Conservation (phyloP, 2,888 invertebrate genomes). For the Scaptomyza caliginosa region DNA sequence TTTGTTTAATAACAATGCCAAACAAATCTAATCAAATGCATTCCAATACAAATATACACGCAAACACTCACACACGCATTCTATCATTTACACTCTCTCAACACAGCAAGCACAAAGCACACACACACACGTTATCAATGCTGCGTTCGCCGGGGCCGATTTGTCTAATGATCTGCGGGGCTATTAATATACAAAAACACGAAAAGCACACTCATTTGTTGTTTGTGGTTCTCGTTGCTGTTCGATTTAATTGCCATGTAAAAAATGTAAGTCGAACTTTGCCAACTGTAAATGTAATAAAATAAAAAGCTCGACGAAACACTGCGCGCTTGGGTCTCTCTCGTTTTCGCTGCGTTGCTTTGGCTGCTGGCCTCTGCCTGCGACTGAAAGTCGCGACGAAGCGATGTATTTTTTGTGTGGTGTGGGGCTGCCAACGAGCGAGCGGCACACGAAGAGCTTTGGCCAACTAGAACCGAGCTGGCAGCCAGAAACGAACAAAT, state of each 20-base stretch:
- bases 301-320: conserved; percentile 28
- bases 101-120: neutral
- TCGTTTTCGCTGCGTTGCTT: conserved; percentile 46
- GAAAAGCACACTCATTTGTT: conserved; percentile 27
- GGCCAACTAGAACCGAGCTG: conserved; percentile 75
- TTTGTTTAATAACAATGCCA: conserved; percentile 57
- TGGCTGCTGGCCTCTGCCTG: conserved; percentile 68
- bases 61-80: conserved; percentile 18
- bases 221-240: conserved; percentile 17
- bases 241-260: conserved; percentile 55
- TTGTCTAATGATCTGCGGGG: conserved; percentile 47
- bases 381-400: conserved; percentile 59
- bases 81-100: conserved; percentile 1
- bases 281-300: conserved; percentile 26
- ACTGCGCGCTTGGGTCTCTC: conserved; percentile 40
- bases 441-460: conserved; percentile 51
- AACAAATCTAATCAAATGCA: conserved; percentile 73
- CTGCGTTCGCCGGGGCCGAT: conserved; percentile 46
- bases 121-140: conserved; percentile 44
- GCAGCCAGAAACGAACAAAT: conserved; percentile 69
- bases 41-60: conserved; percentile 34
- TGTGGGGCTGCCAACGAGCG: conserved; percentile 49
- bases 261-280: conserved; percentile 34
- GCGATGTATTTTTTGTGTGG: conserved; percentile 28
- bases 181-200: conserved; percentile 40